Evolutionary conservation across 2,888 invertebrate species (phyloP), one percentile per base, ranked within the genome.

Genomic region (Cheilosia vernalis): DNA sequence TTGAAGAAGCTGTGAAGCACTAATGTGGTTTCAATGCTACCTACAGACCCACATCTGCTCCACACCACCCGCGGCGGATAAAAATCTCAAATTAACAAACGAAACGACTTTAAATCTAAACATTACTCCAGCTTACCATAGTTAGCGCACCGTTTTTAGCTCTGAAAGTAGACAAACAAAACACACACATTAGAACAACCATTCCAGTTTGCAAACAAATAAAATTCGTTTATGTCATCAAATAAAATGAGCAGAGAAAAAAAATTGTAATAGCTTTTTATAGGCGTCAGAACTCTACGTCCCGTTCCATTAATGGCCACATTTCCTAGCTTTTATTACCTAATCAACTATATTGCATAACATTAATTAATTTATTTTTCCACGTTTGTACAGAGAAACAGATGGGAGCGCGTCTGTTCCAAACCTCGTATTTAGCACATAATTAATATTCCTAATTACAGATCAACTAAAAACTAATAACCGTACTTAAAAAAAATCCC

Each of bases 111-210:
- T 6, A 27, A 27, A 6, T 27, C 6, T 2, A 44, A 44, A 10
- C 3, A 33, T 33, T 10, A 10, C 10, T 17, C 7, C 44, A 17
- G 42, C 84, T 84, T 49, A 84, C 84, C 84, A 84, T 84, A 74
- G 64, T 79, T 73, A 40, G 63, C 47, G 64, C 74, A 84, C 74
- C 80, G 61, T 64, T 80, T 76, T 60, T 58, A 64, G 73, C 63
- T 63, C 84, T 84, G 80, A 27, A 84, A 84, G 19, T n/a, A 55
- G 60, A 66, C 7, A 60, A 51, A 47, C 2, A 17, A 51, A 53
- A 37, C 24, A 19, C n/a, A 21, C 21, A 24, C 30, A 64, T 80
- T 64, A 64, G 15, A 30, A 49, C 37, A 37, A 13, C 13, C n/a
- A 37, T 66, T 44, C 37, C 17, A 17, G 10, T 40, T 19, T 1